These are phyloP conservation scores for Melanophora roralis DNA, from an alignment of 2,888 invertebrate genomes.

Conservation along the genomic window DNA sequence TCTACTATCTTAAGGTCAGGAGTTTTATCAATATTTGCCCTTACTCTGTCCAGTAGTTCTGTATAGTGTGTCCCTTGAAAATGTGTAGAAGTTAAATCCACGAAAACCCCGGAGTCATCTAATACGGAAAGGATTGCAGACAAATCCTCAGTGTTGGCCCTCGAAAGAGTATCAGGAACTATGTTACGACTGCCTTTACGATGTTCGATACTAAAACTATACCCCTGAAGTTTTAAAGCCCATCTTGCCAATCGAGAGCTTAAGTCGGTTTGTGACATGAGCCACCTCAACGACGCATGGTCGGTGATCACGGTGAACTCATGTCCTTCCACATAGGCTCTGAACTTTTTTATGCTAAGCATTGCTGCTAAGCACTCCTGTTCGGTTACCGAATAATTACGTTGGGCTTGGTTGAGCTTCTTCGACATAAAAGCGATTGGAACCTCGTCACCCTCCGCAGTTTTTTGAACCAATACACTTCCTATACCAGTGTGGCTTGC, in stretches of 20 bases:
- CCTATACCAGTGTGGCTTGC: too few relatives aligned
- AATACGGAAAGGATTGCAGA: background rate
- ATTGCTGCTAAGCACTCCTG: background rate
- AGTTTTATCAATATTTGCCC: background rate
- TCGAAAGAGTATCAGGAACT: background rate
- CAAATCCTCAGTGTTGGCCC: background rate
- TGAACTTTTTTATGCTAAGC: background rate
- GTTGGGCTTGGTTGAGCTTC: slow-evolving; percentile 4
- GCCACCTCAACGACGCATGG: background rate
- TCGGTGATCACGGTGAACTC: background rate
- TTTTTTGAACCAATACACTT: too few relatives aligned
- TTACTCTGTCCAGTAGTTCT: background rate
- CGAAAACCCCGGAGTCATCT: background rate
- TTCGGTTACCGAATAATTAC: background rate
- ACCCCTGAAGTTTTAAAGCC: background rate
- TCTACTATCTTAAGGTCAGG: background rate
- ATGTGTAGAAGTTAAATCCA: background rate
- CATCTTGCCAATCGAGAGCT: background rate
- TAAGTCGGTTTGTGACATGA: background rate
- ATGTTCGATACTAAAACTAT: background rate
- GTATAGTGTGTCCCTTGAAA: background rate
- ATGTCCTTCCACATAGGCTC: background rate
- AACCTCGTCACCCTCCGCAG: too few relatives aligned
- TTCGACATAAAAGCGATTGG: too few relatives aligned
- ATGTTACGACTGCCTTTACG: background rate